Percentiles rank a stretch among this genome's conserved stretches.
Conservation (phyloP, 1,140 invertebrate genomes). For the Drosophila nebulosa region DNA sequence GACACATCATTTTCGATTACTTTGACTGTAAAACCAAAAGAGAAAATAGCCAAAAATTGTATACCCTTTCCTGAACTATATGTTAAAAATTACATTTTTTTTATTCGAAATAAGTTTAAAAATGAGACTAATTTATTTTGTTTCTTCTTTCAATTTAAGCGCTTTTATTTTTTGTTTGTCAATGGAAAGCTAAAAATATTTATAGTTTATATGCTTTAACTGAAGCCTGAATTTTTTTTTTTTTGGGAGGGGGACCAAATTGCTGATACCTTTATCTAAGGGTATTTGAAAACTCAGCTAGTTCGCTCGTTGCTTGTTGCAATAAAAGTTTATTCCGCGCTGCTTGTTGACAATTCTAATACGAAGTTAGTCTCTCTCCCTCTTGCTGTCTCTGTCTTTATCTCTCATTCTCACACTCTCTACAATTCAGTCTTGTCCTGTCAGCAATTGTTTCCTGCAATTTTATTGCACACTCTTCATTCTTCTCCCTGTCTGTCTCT, state of each 20-base stretch:
- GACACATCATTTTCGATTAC: constrained; percentile 74
- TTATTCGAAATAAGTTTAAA: too few species aligned
- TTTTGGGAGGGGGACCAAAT: too few species aligned
- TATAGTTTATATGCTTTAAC: too few species aligned
- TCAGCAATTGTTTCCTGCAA: constrained; percentile 72
- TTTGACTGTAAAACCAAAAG: constrained; percentile 47
- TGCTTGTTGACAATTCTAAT: constrained; percentile 76
- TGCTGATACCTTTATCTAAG: not conserved
- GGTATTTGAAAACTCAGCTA: not conserved
- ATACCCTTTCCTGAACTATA: too few species aligned
- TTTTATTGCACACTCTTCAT: constrained; percentile 50
- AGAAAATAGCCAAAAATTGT: not conserved
- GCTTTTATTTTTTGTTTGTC: too few species aligned
- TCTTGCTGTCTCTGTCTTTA: not conserved
- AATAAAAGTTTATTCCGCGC: constrained; percentile 77
- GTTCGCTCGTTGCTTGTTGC: constrained; percentile 42
- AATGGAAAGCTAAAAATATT: too few species aligned
- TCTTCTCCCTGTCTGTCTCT: not conserved
- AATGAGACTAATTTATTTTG: too few species aligned
- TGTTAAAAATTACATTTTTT: too few species aligned
- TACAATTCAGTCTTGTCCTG: constrained; percentile 31
- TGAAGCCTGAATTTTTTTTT: too few species aligned
- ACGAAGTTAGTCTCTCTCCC: constrained; percentile 42
- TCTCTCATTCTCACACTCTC: not conserved
- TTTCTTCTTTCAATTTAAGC: too few species aligned